Percentiles rank a stretch among this genome's conserved stretches.
phyloP scores from a whole-genome alignment of 2,888 invertebrate genomes.

The Dynastes maya region DNA sequence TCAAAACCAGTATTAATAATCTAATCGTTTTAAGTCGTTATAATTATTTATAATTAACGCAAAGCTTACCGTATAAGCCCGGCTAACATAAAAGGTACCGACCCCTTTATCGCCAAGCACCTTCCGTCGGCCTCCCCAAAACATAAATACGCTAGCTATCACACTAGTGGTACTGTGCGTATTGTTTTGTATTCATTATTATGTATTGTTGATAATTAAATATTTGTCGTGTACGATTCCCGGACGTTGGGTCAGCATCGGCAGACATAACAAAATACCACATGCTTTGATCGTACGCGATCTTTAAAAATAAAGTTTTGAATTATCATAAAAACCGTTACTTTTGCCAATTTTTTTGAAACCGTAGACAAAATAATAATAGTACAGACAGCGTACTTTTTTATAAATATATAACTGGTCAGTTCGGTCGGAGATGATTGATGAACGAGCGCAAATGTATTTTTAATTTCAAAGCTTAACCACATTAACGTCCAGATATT shows the following conservation, averaged over 20 bases:
- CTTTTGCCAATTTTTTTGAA: slow-evolving; percentile 47
- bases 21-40: no score
- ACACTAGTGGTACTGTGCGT: background rate
- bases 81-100: no score
- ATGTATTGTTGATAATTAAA: slow-evolving; percentile 35
- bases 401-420: slow-evolving; percentile 43
- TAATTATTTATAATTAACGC: no score
- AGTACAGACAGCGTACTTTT: slow-evolving; percentile 49
- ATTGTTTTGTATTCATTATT: background rate
- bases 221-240: slow-evolving; percentile 24
- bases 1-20: no score
- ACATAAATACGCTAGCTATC: background rate
- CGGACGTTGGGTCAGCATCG: slow-evolving; percentile 37
- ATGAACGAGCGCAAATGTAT: slow-evolving; percentile 47
- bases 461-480: slow-evolving; percentile 39
- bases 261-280: slow-evolving; percentile 49
- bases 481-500: slow-evolving; percentile 39
- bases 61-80: no score
- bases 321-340: slow-evolving; percentile 46
- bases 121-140: background rate
- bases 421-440: slow-evolving; percentile 36
- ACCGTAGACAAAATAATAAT: slow-evolving; percentile 52
- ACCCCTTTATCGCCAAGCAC: background rate
- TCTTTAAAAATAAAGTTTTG: slow-evolving; percentile 47
- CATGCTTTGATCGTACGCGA: slow-evolving; percentile 43